Percentiles rank a stretch among this genome's conserved stretches.
phyloP scores from a whole-genome alignment of 2,113 vertebrate species.

The Pluvianellus socialis region DNA sequence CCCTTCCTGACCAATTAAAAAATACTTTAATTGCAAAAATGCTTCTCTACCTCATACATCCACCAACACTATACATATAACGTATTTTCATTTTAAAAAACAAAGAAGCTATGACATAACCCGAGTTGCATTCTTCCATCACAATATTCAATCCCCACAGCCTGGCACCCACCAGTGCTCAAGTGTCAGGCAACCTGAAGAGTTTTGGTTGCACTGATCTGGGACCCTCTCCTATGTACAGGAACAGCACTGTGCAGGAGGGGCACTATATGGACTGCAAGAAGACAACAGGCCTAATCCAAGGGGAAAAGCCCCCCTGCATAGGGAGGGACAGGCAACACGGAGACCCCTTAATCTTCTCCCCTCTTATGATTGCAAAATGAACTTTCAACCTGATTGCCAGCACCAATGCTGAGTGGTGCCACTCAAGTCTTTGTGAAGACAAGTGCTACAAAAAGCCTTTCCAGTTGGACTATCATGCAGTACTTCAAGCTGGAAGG shows the following conservation, averaged over 20 bases:
- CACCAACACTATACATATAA: background rate
- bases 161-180: background rate
- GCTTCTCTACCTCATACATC: background rate
- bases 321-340: fast-evolving
- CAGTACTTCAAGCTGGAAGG: background rate
- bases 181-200: background rate
- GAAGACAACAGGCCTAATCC: background rate
- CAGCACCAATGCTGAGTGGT: background rate
- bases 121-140: background rate
- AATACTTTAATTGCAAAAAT: background rate
- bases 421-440: background rate
- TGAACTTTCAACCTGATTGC: fast-evolving
- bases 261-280: background rate
- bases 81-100: background rate
- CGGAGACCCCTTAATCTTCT: background rate
- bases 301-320: background rate
- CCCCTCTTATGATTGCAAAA: background rate
- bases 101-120: background rate
- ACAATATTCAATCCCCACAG: background rate
- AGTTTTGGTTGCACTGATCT: too few species aligned
- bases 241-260: background rate
- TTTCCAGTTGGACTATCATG: background rate
- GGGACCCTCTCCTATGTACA: fast-evolving
- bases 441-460: background rate
- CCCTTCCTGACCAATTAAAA: background rate